A percentile compares a stretch with the other conserved stretches of the same genome.
Conservation (phyloP, 1,140 invertebrate species). For the Sycobia sp. region DNA sequence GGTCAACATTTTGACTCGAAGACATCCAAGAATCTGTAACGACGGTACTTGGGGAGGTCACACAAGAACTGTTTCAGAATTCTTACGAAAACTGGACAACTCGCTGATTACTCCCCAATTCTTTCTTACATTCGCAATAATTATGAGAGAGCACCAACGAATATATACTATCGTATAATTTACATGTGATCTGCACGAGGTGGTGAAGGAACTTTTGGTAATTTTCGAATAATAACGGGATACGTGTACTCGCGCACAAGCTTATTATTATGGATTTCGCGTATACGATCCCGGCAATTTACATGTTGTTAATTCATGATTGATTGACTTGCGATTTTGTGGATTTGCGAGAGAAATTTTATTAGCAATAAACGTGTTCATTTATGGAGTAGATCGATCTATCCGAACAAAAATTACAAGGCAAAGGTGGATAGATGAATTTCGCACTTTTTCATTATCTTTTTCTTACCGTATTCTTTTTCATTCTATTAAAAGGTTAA, state of each 20-base stretch:
- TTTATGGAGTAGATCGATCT: neutral
- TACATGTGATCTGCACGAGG: neutral
- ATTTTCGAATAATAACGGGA: conserved; percentile 26
- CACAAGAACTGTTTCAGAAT: too few relatives aligned
- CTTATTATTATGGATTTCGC: neutral
- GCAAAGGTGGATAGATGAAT: too few relatives aligned
- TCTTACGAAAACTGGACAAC: too few relatives aligned
- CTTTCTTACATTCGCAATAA: too few relatives aligned
- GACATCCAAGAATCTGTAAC: too few relatives aligned
- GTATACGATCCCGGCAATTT: conserved; percentile 1
- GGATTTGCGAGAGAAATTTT: conserved; percentile 19
- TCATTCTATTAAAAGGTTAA: conserved; percentile 20
- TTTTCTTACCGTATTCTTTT: neutral
- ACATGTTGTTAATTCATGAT: conserved; percentile 23
- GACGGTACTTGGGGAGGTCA: too few relatives aligned
- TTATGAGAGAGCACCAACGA: too few relatives aligned
- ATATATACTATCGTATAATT: conserved; percentile 13
- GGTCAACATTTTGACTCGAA: too few relatives aligned
- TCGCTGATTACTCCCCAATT: too few relatives aligned
- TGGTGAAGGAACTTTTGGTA: conserved; percentile 11
- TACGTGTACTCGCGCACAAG: neutral
- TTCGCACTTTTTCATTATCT: neutral
- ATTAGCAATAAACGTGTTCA: conserved; percentile 26
- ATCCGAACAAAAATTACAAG: neutral
- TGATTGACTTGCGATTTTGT: conserved; percentile 28